These are phyloP conservation scores for Nyctereutes procyonoides DNA, from an alignment of 2,113 vertebrate species.

Conservation along the genomic window DNA sequence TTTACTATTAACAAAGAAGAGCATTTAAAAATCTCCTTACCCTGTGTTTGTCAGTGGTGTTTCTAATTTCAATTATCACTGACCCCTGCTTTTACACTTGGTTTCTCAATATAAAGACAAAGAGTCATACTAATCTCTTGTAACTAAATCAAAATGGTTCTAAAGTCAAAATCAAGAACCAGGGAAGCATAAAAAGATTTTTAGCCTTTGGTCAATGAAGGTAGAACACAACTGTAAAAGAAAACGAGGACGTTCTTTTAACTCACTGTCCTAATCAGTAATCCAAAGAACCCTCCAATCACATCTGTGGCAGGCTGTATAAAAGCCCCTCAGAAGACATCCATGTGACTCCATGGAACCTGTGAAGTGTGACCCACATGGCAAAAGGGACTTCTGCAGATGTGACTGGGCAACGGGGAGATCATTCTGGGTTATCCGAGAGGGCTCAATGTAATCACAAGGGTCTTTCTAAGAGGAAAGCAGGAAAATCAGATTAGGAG, in stretches of 20 bases:
- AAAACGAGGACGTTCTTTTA: not conserved
- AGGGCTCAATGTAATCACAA: not conserved
- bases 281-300: not conserved
- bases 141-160: conserved; percentile 55
- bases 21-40: conserved; percentile 14
- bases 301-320: not conserved
- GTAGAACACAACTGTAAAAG: not conserved
- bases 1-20: conserved; percentile 52
- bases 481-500: not conserved
- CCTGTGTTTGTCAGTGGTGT: conserved; percentile 11
- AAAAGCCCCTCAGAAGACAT: not conserved
- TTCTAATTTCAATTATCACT: not conserved
- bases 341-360: not conserved
- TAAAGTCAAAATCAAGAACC: conserved; percentile 52
- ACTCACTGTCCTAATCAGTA: not conserved
- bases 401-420: not conserved
- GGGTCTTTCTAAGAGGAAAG: not conserved
- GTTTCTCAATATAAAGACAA: conserved; percentile 32
- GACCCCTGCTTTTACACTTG: not conserved
- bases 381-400: not conserved
- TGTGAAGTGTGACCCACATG: not conserved
- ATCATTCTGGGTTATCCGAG: not conserved
- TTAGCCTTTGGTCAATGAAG: not conserved
- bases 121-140: not conserved
- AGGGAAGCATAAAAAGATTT: not conserved